phyloP scores from a whole-genome alignment of 1,140 invertebrate species.

The Helicoverpa zea region DNA sequence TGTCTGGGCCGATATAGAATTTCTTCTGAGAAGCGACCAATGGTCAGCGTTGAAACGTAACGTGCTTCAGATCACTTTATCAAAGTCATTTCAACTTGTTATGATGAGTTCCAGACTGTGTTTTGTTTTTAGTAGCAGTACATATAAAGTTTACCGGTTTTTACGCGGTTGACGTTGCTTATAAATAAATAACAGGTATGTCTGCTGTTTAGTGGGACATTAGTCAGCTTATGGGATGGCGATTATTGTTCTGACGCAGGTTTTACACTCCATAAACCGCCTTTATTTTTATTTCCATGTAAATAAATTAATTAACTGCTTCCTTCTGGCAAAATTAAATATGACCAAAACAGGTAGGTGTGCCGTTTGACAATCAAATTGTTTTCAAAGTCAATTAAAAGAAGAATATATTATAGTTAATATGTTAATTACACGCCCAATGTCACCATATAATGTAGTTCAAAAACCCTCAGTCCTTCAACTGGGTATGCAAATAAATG shows the following conservation, averaged over 20 bases:
- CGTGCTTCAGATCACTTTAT: conserved; percentile 12
- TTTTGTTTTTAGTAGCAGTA: conserved; percentile 2
- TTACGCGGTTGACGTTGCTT: not conserved
- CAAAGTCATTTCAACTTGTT: conserved; percentile 39
- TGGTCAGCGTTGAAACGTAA: conserved; percentile 16
- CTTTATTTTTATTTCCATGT: not conserved
- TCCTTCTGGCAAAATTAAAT: not conserved
- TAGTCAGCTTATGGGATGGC: conserved; percentile 15
- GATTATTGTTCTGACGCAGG: not conserved
- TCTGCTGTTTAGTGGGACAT: not conserved
- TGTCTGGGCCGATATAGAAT: conserved; percentile 44
- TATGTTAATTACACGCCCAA: not conserved
- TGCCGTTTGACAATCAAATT: not conserved
- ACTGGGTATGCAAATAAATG: conserved; percentile 29
- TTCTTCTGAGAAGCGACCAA: conserved; percentile 38
- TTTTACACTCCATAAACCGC: not conserved
- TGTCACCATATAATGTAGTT: conserved; percentile 5
- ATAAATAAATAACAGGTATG: conserved; percentile 31
- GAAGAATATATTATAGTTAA: not conserved
- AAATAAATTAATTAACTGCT: conserved; percentile 2
- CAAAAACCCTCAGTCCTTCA: conserved; percentile 18
- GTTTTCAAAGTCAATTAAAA: conserved; percentile 11
- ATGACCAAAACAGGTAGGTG: not conserved
- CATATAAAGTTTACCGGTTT: conserved; percentile 18
- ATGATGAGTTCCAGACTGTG: conserved; percentile 9